Evolutionary conservation across 1,140 invertebrate genomes (phyloP), one percentile per base, ranked within the genome.

Genomic region (Drosophila navojoa): DNA sequence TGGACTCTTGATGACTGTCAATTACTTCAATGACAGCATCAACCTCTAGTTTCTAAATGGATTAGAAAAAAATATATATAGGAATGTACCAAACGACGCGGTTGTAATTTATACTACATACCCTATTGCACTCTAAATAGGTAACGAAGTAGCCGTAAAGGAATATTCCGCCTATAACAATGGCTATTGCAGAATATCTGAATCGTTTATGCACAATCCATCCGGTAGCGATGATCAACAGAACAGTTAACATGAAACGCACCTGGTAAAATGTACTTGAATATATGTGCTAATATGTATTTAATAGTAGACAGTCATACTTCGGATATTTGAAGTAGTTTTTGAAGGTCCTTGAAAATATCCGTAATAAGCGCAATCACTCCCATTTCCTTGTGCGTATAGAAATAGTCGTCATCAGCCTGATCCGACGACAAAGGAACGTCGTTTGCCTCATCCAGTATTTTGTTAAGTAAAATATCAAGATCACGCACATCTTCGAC

Each of bases 41-140:
- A 15, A 75, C 53, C 62, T 90, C 78, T 7, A 91, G 19, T 80
- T 91, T 79, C 90, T 91, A 61, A 19, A 27, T 16, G 19, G 3
- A 22, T 22, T 22, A 22, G 19, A 22, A 22, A 22, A 22, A 10
- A 45, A 16, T 71, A 10, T 19, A 19, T 68, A 5, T 19, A 15
- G 6, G 1, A 15, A 7, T 50, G 15, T 6, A 45, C 1, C 5
- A 6, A 13, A 15, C 25, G 0, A 1, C 9, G 1, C 25, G 1
- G 25, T n/a, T 53, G 16, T 4, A 44, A 3, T 16, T 42, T 6
- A 6, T 49, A 15, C 53, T 1, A 27, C 76, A 15, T 76, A 91
- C 90, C 58, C 82, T 79, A 63, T 91, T 91, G 55, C 90, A 91
- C 25, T 91, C 90, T 5, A 91, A 52, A 55, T 91, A 91, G 0